Percentiles rank a stretch among this genome's conserved stretches.
phyloP scores from a whole-genome alignment of 2,888 invertebrate genomes.

The Syritta pipiens region DNA sequence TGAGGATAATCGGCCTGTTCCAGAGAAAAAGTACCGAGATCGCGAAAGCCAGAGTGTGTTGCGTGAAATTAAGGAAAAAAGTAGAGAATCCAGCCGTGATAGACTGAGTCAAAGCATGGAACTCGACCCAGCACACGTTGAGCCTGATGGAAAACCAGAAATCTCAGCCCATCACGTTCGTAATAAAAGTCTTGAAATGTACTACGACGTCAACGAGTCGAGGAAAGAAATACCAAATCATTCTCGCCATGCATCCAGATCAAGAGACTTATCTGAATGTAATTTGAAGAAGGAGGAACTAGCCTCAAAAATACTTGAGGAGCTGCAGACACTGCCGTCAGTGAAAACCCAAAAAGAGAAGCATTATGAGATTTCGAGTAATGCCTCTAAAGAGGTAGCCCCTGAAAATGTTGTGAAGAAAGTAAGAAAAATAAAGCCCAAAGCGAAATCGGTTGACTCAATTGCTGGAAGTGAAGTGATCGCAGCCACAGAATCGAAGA shows the following conservation, averaged over 20 bases:
- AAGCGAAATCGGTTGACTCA: slow-evolving; percentile 72
- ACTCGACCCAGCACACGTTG: slow-evolving; percentile 68
- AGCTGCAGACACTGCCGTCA: slow-evolving; percentile 76
- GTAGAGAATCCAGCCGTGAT: slow-evolving; percentile 78
- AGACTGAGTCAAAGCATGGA: slow-evolving; percentile 75
- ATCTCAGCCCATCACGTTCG: slow-evolving; percentile 73
- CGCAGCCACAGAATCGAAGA: slow-evolving; percentile 62
- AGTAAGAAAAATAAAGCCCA: slow-evolving; percentile 74
- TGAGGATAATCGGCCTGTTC: slow-evolving; percentile 84
- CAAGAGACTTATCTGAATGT: slow-evolving; percentile 54
- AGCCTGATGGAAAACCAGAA: slow-evolving; percentile 68
- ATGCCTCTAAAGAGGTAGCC: slow-evolving; percentile 45
- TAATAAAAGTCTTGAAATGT: slow-evolving; percentile 77
- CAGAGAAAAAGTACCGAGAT: slow-evolving; percentile 83
- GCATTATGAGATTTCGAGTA: slow-evolving; percentile 48
- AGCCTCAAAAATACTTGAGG: slow-evolving; percentile 77
- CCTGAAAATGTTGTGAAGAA: slow-evolving; percentile 71
- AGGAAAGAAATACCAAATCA: slow-evolving; percentile 19
- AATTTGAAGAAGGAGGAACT: slow-evolving; percentile 74
- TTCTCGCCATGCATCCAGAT: slow-evolving; percentile 42
- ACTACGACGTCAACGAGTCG: slow-evolving; percentile 65
- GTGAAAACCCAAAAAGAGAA: slow-evolving; percentile 73
- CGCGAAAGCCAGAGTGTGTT: slow-evolving; percentile 85
- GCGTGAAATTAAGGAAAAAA: slow-evolving; percentile 84
- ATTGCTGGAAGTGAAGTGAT: slow-evolving; percentile 47